Percentiles rank a stretch among this genome's conserved stretches.
Conservation (phyloP, 2,888 invertebrate genomes). For the Drosophila ustulata region DNA sequence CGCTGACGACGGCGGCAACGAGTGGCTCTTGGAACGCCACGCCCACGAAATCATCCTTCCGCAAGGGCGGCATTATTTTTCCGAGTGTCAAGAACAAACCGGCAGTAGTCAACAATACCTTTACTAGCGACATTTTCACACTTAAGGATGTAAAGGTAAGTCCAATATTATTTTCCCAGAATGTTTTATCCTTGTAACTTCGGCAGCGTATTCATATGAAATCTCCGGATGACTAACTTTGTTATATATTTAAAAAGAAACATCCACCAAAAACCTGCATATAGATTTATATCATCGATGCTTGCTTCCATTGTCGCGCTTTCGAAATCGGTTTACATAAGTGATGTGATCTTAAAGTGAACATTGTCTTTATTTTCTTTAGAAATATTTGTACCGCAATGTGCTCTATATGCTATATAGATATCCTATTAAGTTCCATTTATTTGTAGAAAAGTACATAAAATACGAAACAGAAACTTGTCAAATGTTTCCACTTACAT, state of each 20-base stretch:
- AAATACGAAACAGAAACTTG: conserved; percentile 8
- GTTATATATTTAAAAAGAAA: too few relatives aligned
- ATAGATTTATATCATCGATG: background rate
- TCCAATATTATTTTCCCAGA: background rate
- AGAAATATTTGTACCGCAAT: conserved; percentile 22
- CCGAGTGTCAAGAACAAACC: conserved; percentile 97
- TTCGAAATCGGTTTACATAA: background rate
- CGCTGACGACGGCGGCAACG: conserved; percentile 38
- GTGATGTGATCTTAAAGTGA: background rate
- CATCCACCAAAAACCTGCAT: too few relatives aligned
- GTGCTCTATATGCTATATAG: conserved; percentile 19
- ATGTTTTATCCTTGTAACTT: too few relatives aligned
- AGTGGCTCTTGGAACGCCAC: conserved; percentile 54
- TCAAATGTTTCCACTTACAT: conserved; percentile 13
- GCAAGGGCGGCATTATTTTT: conserved; percentile 94
- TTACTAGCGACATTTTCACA: conserved; percentile 91
- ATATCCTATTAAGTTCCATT: conserved; percentile 1
- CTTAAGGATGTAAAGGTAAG: conserved; percentile 93
- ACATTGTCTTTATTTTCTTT: conserved; percentile 1
- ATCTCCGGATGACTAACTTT: too few relatives aligned
- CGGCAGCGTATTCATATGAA: too few relatives aligned
- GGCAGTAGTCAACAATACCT: conserved; percentile 93
- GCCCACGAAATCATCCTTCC: conserved; percentile 85
- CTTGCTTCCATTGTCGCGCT: background rate
- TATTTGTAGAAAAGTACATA: conserved; percentile 19